Evolutionary conservation across 2,797 vertebrate genomes (phyloP).

Genomic region (Danio albolineatus): DNA sequence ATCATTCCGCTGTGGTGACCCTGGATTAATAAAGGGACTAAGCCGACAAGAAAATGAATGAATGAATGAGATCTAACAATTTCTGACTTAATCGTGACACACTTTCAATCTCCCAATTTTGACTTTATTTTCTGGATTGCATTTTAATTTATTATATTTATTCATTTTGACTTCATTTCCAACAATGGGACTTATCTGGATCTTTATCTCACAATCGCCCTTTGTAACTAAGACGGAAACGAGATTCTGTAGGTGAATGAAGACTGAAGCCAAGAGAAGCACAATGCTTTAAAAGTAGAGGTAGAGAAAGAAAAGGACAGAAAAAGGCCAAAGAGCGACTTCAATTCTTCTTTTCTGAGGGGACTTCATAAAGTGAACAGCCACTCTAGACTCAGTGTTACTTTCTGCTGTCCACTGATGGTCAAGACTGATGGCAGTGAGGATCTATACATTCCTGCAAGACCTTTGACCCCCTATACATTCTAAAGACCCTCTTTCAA

Average conservation of each 20-base stretch:
- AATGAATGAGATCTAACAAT: too few species aligned
- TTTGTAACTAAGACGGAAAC: constrained; percentile 4
- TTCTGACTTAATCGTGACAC: background rate
- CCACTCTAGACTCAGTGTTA: constrained; percentile 52
- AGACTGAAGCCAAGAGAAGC: constrained; percentile 45
- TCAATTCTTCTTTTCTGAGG: constrained; percentile 37
- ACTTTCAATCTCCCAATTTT: background rate
- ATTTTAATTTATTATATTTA: background rate
- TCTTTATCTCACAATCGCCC: constrained; percentile 22
- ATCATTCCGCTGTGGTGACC: too few species aligned
- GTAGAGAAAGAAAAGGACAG: constrained; percentile 36
- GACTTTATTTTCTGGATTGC: background rate
- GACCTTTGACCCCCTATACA: constrained; percentile 72
- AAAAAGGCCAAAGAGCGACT: constrained; percentile 7
- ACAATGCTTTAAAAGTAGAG: constrained; percentile 51
- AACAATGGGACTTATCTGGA: background rate
- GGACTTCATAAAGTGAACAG: constrained; percentile 58
- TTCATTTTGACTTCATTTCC: background rate
- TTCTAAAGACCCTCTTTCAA: constrained; percentile 68
- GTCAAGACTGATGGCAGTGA: constrained; percentile 62
- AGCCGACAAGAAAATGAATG: too few species aligned
- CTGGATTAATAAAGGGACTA: too few species aligned
- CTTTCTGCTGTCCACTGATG: constrained; percentile 53
- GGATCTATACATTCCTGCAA: constrained; percentile 52
- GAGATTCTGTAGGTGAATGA: constrained; percentile 39